Evolutionary conservation across 2,113 vertebrate genomes (phyloP).

Genomic region (Indicator indicator): DNA sequence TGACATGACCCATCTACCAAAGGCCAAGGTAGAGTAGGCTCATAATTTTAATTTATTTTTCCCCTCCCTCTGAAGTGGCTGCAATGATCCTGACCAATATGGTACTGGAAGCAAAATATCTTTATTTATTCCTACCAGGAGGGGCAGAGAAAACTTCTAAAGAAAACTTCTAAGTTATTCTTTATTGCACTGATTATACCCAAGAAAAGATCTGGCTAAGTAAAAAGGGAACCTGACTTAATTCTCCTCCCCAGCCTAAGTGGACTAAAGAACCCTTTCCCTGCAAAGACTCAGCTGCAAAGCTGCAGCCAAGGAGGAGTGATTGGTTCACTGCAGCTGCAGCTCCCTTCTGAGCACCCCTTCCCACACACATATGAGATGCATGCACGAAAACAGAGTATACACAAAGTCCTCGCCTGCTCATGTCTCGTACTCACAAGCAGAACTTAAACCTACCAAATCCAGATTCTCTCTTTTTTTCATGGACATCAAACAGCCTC

Average conservation of each 20-base stretch:
- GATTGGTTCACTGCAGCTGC: neutral
- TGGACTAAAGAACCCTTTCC: neutral
- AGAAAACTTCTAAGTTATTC: neutral
- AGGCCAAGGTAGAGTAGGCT: neutral
- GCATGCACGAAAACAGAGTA: rapidly evolving
- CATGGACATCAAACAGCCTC: neutral
- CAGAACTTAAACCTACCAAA: neutral
- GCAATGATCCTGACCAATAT: neutral
- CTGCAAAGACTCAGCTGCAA: neutral
- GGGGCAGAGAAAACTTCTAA: neutral
- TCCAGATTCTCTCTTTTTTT: neutral
- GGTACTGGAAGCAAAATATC: neutral
- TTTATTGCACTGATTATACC: neutral
- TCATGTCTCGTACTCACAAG: neutral
- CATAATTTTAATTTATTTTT: neutral
- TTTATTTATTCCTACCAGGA: neutral
- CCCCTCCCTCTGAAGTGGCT: neutral
- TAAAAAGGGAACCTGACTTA: neutral
- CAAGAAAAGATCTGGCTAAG: neutral
- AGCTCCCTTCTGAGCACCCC: neutral
- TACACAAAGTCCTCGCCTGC: neutral
- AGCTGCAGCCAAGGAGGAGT: neutral
- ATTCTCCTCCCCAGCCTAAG: neutral
- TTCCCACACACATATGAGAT: neutral
- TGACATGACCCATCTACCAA: neutral